Evolutionary conservation across 2,888 invertebrate genomes (phyloP).

Genomic region (Vesta saturnalis): DNA sequence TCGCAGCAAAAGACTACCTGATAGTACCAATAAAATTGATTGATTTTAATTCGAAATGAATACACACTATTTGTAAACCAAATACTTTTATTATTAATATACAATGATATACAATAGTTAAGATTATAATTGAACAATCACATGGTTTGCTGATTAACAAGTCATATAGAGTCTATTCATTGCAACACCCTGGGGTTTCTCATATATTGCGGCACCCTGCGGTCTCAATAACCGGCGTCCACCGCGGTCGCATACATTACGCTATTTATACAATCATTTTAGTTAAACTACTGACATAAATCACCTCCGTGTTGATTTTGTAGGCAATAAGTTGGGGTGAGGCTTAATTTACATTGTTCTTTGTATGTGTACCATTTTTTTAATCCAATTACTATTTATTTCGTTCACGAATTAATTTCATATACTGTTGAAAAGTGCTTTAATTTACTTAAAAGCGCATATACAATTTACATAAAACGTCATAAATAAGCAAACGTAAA

Average conservation of each 20-base stretch:
- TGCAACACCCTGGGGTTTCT: constrained; percentile 43
- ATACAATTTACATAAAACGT: constrained; percentile 47
- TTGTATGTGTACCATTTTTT: constrained; percentile 8
- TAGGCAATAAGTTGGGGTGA: constrained; percentile 40
- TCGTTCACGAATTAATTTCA: background rate
- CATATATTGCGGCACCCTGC: constrained; percentile 49
- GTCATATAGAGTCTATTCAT: constrained; percentile 43
- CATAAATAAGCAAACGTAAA: no score
- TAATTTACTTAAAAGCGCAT: no score
- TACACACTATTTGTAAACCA: background rate
- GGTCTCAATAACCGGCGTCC: constrained; percentile 46
- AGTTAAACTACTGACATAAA: constrained; percentile 48
- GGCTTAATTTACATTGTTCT: constrained; percentile 27
- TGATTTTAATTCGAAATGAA: background rate
- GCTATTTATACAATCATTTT: constrained; percentile 45
- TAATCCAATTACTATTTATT: background rate
- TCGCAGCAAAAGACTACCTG: no score
- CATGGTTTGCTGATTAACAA: constrained; percentile 45
- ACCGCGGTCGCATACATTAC: constrained; percentile 46
- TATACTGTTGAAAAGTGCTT: no score
- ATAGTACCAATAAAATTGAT: no score
- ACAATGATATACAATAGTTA: constrained; percentile 30
- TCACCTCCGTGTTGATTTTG: constrained; percentile 50
- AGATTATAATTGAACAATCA: constrained; percentile 42
- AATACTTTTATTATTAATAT: constrained; percentile 3